These are phyloP conservation scores for Acrossocheilus wenchowensis DNA, from an alignment of 2,797 vertebrate genomes.

Conservation along the genomic window DNA sequence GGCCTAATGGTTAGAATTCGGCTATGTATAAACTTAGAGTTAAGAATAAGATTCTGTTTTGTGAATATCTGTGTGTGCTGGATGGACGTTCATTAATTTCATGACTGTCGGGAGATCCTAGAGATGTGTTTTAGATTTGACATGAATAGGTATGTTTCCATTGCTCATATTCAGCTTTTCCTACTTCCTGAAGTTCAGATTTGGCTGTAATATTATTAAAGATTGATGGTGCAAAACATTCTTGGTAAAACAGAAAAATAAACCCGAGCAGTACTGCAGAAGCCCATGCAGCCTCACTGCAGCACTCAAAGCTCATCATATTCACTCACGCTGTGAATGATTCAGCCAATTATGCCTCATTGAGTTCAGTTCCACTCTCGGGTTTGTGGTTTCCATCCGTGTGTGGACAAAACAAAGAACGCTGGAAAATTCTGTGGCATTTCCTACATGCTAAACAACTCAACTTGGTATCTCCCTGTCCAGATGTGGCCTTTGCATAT, in stretches of 20 bases:
- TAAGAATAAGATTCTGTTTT: background rate
- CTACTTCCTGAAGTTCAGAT: background rate
- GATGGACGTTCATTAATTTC: background rate
- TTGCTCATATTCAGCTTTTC: background rate
- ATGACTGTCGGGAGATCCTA: background rate
- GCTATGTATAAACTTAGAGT: background rate
- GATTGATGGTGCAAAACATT: conserved; percentile 33
- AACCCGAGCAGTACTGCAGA: conserved; percentile 18
- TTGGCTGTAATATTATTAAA: conserved; percentile 20
- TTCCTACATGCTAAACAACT: conserved; percentile 19
- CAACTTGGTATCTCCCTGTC: conserved; percentile 29
- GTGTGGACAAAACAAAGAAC: background rate
- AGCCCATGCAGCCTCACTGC: conserved; percentile 6
- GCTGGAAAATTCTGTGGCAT: conserved; percentile 20
- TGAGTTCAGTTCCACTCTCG: conserved; percentile 31
- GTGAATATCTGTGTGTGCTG: background rate
- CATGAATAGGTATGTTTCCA: background rate
- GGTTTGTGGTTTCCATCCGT: conserved; percentile 43
- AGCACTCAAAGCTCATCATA: conserved; percentile 12
- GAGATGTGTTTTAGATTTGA: background rate
- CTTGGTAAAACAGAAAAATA: conserved; percentile 25
- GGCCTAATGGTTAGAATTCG: background rate
- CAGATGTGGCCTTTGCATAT: conserved; percentile 71
- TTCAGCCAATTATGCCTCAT: conserved; percentile 18
- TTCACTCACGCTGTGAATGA: conserved; percentile 26